These are phyloP conservation scores for Brenthis hecate DNA, from an alignment of 2,888 invertebrate species.

Conservation along the genomic window DNA sequence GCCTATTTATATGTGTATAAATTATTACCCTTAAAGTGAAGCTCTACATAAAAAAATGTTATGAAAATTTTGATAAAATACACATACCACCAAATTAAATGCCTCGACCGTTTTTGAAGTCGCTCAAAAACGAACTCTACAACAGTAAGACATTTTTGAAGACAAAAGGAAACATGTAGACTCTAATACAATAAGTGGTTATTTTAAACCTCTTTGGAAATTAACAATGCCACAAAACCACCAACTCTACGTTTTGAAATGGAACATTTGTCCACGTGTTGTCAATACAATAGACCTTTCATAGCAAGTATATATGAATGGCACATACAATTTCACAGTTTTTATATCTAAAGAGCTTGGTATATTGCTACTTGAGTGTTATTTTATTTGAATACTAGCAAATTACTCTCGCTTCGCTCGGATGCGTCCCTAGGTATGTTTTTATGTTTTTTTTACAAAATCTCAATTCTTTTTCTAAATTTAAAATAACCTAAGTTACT, in stretches of 20 bases:
- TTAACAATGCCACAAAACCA: conserved; percentile 13
- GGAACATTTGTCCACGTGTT: conserved; percentile 5
- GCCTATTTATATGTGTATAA: no score
- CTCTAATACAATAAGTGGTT: conserved; percentile 13
- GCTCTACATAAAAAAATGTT: no score
- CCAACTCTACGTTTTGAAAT: conserved; percentile 1
- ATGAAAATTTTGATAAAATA: no score
- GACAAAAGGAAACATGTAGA: not conserved
- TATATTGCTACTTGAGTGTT: not conserved
- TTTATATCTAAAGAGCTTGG: not conserved
- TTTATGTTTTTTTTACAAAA: no score
- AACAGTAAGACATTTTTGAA: not conserved
- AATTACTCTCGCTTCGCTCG: no score
- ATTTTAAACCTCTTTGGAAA: conserved; percentile 11
- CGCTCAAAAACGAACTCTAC: not conserved
- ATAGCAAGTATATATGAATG: conserved; percentile 9
- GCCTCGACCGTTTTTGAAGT: no score
- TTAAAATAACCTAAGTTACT: no score
- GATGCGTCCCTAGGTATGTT: no score
- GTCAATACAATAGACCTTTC: conserved; percentile 6
- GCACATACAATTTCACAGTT: not conserved
- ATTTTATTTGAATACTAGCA: no score
- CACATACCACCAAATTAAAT: no score
- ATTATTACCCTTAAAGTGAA: no score
- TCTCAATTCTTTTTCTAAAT: no score